These are phyloP conservation scores for Apotomis turbidana DNA, from an alignment of 2,888 invertebrate genomes.

Conservation along the genomic window DNA sequence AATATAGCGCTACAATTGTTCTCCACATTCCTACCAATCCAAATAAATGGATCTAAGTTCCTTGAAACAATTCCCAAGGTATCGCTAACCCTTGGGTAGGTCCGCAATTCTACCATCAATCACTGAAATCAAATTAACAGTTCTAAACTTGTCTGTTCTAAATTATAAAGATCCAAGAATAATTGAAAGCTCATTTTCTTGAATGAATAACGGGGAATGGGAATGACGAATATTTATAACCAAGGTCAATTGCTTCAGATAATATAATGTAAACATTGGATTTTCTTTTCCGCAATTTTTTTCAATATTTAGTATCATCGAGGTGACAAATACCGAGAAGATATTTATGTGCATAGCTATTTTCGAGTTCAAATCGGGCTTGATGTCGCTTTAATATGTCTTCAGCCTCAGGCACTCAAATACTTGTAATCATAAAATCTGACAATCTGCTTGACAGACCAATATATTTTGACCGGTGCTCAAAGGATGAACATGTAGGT, in stretches of 20 bases:
- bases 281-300: no score
- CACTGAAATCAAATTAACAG: slow-evolving; percentile 32
- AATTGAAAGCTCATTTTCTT: slow-evolving; percentile 29
- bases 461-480: no score
- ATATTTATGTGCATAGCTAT: no score
- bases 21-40: background rate
- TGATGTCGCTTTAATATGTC: no score
- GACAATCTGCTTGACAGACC: no score
- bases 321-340: no score
- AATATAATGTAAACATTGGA: background rate
- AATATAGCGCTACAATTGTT: no score
- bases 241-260: background rate
- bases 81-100: slow-evolving; percentile 4
- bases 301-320: no score
- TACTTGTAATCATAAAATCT: no score
- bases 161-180: slow-evolving; percentile 32
- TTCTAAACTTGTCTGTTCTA: slow-evolving; percentile 19
- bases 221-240: slow-evolving; percentile 5
- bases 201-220: slow-evolving; percentile 27
- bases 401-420: no score
- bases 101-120: slow-evolving; percentile 18
- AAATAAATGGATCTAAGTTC: background rate
- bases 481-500: no score
- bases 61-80: slow-evolving; percentile 3
- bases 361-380: no score